These are phyloP conservation scores for Triplophysa dalaica DNA, from an alignment of 2,113 vertebrate genomes.

Conservation along the genomic window DNA sequence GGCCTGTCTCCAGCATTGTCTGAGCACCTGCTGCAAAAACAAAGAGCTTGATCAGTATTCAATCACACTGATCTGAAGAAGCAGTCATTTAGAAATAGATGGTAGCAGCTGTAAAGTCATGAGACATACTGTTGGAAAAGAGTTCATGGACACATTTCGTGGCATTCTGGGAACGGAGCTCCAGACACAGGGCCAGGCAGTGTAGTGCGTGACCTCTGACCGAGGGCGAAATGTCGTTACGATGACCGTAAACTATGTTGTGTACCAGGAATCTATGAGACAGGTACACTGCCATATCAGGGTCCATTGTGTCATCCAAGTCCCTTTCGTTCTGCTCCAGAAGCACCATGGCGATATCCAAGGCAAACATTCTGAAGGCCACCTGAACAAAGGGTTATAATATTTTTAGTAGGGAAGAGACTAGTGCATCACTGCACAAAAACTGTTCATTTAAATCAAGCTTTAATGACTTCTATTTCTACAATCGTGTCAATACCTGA, in stretches of 20 bases:
- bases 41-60: not conserved
- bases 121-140: constrained; percentile 76
- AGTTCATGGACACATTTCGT: constrained; percentile 77
- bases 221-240: constrained; percentile 78
- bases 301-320: constrained; percentile 60
- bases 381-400: constrained; percentile 65
- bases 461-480: not conserved
- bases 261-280: constrained; percentile 87
- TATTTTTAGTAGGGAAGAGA: not conserved
- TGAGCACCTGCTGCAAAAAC: constrained; percentile 60
- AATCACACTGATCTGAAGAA: not conserved
- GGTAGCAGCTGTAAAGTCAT: not conserved
- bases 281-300: constrained; percentile 72
- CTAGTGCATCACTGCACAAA: not conserved
- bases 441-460: not conserved
- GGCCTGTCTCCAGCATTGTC: constrained; percentile 60
- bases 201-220: constrained; percentile 86
- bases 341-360: constrained; percentile 86
- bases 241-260: constrained; percentile 81
- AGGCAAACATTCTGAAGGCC: constrained; percentile 82
- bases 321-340: constrained; percentile 80
- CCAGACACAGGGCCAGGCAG: constrained; percentile 85
- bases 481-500: too few species aligned
- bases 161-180: constrained; percentile 67
- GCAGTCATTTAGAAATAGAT: not conserved